These are phyloP conservation scores for Siniperca undulata DNA, from an alignment of 2,797 vertebrate genomes.

Conservation along the genomic window DNA sequence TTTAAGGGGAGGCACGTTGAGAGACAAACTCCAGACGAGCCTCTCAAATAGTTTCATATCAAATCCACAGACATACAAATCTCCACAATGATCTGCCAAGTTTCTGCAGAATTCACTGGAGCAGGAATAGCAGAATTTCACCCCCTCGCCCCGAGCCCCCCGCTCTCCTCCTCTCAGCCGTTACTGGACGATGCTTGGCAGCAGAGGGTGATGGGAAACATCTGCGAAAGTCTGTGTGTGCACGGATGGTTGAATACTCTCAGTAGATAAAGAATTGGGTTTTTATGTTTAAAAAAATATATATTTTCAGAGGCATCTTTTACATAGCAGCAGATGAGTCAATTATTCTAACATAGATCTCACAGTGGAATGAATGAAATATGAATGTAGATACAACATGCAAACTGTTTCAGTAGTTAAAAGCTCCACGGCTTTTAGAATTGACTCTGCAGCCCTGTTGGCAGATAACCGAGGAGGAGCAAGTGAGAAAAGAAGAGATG, in stretches of 20 bases:
- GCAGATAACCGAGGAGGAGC: constrained; percentile 55
- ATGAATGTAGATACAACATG: constrained; percentile 44
- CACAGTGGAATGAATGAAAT: constrained; percentile 53
- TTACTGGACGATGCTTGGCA: constrained; percentile 71
- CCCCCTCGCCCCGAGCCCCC: constrained; percentile 51
- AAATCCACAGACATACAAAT: constrained; percentile 80
- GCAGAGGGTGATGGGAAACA: constrained; percentile 77
- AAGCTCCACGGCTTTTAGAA: constrained; percentile 45
- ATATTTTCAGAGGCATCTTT: constrained; percentile 38
- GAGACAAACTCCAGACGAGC: constrained; percentile 74
- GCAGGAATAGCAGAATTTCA: constrained; percentile 77
- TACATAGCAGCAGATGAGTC: constrained; percentile 38
- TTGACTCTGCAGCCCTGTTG: constrained; percentile 38
- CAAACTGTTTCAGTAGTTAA: constrained; percentile 44
- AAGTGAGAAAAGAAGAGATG: constrained; percentile 51
- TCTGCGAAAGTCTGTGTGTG: constrained; percentile 67
- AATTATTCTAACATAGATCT: constrained; percentile 42
- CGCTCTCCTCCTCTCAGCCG: constrained; percentile 47
- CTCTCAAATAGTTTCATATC: constrained; percentile 77
- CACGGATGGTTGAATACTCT: constrained; percentile 55
- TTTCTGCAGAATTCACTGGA: constrained; percentile 78
- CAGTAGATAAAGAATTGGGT: constrained; percentile 61
- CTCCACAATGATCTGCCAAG: constrained; percentile 79
- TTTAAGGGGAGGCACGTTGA: constrained; percentile 59
- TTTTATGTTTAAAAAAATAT: constrained; percentile 28